Percentiles rank a stretch among this genome's conserved stretches.
These are phyloP conservation scores for Eriocheir sinensis DNA, from an alignment of 1,140 invertebrate species.

Conservation along the genomic window DNA sequence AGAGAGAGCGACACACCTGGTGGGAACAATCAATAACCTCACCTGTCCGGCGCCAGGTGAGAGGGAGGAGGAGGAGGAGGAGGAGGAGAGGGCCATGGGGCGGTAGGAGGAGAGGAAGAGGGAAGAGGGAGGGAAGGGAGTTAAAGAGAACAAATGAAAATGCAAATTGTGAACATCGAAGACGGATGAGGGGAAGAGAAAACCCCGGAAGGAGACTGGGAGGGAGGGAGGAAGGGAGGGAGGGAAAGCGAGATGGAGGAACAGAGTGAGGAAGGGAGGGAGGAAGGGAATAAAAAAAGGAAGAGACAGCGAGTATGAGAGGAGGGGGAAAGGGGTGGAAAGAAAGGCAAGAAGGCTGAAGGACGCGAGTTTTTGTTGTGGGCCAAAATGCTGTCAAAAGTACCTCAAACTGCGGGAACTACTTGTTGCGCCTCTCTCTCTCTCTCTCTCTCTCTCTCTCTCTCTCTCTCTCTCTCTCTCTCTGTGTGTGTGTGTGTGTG, in stretches of 20 bases:
- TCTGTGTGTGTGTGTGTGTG: neutral
- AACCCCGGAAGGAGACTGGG: too few species aligned
- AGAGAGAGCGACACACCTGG: constrained; percentile 33
- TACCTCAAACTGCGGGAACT: neutral
- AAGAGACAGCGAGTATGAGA: too few species aligned
- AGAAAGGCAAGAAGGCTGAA: neutral
- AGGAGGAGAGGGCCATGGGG: neutral
- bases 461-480: constrained; percentile 38
- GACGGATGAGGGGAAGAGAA: neutral
- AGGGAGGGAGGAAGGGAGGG: neutral
- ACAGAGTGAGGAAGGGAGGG: neutral
- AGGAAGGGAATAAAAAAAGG: too few species aligned
- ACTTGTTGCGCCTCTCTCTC: constrained; percentile 13
- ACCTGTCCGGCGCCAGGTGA: neutral
- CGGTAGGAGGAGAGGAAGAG: neutral
- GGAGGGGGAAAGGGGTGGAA: neutral
- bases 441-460: constrained; percentile 31
- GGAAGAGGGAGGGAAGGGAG: neutral
- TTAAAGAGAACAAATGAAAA: neutral
- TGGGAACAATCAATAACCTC: neutral
- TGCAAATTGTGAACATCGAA: neutral
- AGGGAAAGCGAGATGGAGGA: neutral
- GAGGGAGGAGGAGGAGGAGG: neutral
- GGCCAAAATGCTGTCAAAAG: neutral
- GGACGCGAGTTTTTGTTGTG: neutral